These are phyloP conservation scores for Progne subis DNA, from an alignment of 2,113 vertebrate species.

Conservation along the genomic window DNA sequence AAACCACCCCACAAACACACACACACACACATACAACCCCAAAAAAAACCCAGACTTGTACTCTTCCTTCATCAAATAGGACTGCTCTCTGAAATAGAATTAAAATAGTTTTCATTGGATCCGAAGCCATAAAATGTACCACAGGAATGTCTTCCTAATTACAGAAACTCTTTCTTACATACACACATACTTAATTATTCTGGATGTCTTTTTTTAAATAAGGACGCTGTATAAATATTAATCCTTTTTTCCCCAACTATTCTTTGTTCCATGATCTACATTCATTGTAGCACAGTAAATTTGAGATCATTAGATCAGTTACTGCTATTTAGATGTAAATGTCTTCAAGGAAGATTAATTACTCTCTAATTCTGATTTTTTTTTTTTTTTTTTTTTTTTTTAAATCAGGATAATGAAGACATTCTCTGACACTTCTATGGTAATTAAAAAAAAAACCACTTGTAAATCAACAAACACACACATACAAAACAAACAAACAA, in stretches of 20 bases:
- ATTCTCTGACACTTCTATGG: background rate
- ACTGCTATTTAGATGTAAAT: conserved; percentile 64
- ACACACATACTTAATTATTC: background rate
- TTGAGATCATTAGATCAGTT: conserved; percentile 60
- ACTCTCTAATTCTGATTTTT: background rate
- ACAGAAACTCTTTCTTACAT: background rate
- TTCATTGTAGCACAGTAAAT: conserved; percentile 1
- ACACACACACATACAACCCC: background rate
- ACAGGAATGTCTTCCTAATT: background rate
- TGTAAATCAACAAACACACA: no score
- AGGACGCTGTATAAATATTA: conserved; percentile 43
- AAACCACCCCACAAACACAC: background rate
- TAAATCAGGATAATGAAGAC: background rate
- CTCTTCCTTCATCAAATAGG: background rate
- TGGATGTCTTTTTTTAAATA: conserved; percentile 24
- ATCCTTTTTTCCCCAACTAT: background rate
- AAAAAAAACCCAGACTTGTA: background rate
- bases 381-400: background rate
- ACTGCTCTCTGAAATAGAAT: background rate
- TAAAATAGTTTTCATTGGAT: background rate
- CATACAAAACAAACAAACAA: no score
- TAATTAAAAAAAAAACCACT: background rate
- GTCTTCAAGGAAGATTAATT: conserved; percentile 55
- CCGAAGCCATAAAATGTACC: background rate
- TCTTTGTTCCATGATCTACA: conserved; percentile 24